These are phyloP conservation scores for Ectemnius lituratus DNA, from an alignment of 2,888 invertebrate species.

Conservation along the genomic window DNA sequence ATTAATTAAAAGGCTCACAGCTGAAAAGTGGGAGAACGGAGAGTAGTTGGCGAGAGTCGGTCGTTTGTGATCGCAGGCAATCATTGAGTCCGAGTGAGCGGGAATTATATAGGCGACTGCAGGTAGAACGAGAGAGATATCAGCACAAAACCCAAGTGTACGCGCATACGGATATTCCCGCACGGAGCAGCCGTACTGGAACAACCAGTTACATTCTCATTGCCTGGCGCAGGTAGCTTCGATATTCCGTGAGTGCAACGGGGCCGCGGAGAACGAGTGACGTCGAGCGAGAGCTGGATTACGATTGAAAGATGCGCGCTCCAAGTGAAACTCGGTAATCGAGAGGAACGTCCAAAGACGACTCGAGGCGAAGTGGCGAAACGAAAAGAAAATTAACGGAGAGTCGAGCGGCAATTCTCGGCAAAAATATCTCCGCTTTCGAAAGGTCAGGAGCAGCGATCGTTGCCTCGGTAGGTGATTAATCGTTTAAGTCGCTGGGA, in stretches of 20 bases:
- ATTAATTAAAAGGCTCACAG: constrained; percentile 26
- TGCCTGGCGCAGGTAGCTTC: constrained; percentile 21
- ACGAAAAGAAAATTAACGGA: constrained; percentile 14
- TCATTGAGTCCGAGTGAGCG: no score
- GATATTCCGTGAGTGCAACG: constrained; percentile 37
- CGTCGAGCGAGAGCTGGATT: constrained; percentile 13
- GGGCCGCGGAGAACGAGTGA: constrained; percentile 23
- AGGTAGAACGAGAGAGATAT: constrained; percentile 21
- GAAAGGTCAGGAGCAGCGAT: constrained; percentile 57
- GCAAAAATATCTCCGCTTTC: constrained; percentile 31
- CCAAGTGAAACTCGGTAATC: constrained; percentile 59
- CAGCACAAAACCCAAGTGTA: not conserved
- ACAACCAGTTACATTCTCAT: constrained; percentile 52
- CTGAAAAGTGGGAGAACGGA: no score
- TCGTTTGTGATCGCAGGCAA: not conserved
- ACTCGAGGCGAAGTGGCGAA: not conserved
- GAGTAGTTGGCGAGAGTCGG: not conserved
- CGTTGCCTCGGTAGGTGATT: constrained; percentile 42
- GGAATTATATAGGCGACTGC: constrained; percentile 19
- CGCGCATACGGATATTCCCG: constrained; percentile 1
- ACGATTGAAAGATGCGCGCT: constrained; percentile 55
- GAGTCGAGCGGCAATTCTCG: constrained; percentile 3
- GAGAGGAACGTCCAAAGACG: constrained; percentile 1
- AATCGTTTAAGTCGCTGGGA: constrained; percentile 46
- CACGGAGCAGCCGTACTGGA: constrained; percentile 21